These are phyloP conservation scores for Rallus crepitans DNA, from an alignment of 2,797 vertebrate species.

Conservation along the genomic window DNA sequence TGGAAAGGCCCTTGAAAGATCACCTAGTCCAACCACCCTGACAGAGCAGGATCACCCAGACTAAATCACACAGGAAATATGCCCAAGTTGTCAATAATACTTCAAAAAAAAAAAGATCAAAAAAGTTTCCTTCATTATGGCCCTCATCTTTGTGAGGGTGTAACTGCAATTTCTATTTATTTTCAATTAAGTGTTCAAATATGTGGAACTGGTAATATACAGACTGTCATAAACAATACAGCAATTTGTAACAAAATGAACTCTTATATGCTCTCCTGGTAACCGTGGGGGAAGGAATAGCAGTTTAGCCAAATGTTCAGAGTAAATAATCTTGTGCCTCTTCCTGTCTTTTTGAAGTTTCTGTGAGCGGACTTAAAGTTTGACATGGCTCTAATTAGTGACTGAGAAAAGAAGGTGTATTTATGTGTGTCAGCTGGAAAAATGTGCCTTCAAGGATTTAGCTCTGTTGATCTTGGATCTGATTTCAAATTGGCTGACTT, in stretches of 20 bases:
- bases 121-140: background rate
- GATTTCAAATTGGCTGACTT: conserved; percentile 52
- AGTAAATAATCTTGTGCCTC: background rate
- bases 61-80: too few relatives aligned
- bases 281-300: rapidly evolving
- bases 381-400: conserved; percentile 1
- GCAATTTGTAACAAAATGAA: background rate
- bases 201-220: background rate
- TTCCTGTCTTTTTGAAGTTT: background rate
- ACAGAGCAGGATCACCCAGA: too few relatives aligned
- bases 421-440: conserved; percentile 46
- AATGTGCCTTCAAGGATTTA: conserved; percentile 11
- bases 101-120: too few relatives aligned
- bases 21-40: too few relatives aligned
- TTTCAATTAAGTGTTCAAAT: background rate
- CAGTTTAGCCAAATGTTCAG: background rate
- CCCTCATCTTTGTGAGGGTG: background rate
- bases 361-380: conserved; percentile 15
- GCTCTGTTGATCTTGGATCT: conserved; percentile 18
- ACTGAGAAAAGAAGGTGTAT: conserved; percentile 4
- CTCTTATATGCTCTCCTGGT: background rate
- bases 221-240: background rate
- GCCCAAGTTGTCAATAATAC: background rate
- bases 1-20: too few relatives aligned
- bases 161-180: background rate